phyloP scores from a whole-genome alignment of 2,113 vertebrate species.

The Pycnonotus jocosus region DNA sequence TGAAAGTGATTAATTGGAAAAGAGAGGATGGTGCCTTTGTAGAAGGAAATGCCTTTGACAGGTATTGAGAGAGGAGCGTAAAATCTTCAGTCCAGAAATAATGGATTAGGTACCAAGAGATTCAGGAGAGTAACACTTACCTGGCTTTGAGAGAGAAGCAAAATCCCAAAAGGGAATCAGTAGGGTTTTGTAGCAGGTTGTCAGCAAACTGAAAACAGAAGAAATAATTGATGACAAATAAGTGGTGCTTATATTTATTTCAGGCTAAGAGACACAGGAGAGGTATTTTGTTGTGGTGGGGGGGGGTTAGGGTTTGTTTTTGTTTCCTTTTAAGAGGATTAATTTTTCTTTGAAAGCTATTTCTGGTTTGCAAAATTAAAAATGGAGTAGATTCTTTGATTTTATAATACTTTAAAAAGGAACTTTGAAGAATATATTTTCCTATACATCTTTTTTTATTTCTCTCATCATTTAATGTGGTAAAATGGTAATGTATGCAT shows the following conservation, averaged over 20 bases:
- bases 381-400: neutral
- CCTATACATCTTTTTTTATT: neutral
- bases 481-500: neutral
- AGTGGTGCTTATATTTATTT: neutral
- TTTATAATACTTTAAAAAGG: constrained; percentile 7
- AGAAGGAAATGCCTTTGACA: constrained; percentile 7
- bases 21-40: neutral
- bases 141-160: neutral
- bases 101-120: neutral
- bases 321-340: neutral
- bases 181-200: neutral
- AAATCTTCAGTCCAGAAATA: neutral
- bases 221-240: neutral
- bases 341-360: constrained; percentile 2
- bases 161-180: neutral
- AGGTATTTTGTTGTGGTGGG: neutral
- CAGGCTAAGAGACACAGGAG: neutral
- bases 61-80: neutral
- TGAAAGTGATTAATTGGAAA: neutral
- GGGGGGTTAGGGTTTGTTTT: neutral
- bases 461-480: neutral
- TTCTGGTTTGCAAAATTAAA: neutral
- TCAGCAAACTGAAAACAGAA: neutral
- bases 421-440: neutral
- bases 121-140: neutral